Percentiles rank a stretch among this genome's conserved stretches.
Evolutionary conservation across 2,888 invertebrate genomes (phyloP).

Genomic region (Loripinus fragilis): DNA sequence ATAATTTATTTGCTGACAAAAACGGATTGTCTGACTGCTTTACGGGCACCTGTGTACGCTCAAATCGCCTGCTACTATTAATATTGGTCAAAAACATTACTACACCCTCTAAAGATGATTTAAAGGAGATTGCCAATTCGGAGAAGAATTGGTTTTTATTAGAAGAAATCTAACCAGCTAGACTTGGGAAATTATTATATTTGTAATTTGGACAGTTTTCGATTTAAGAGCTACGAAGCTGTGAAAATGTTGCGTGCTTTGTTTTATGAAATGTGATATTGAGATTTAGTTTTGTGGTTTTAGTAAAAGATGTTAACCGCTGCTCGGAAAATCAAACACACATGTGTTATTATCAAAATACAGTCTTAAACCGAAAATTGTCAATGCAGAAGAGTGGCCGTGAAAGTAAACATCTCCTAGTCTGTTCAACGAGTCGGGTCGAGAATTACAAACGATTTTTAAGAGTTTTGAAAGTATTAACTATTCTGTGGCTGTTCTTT

Average conservation of each 20-base stretch:
- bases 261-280: background rate
- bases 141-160: constrained; percentile 6
- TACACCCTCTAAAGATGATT: constrained; percentile 16
- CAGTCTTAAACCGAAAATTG: no score
- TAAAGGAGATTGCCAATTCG: constrained; percentile 1
- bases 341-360: no score
- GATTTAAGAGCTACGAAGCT: constrained; percentile 1
- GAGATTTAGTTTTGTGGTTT: constrained; percentile 6
- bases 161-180: constrained; percentile 8
- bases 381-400: no score
- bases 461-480: no score
- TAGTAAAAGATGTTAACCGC: background rate
- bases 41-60: constrained; percentile 38
- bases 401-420: no score
- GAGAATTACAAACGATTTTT: no score
- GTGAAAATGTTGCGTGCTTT: constrained; percentile 9
- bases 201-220: constrained; percentile 13
- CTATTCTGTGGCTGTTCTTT: no score
- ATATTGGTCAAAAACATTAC: constrained; percentile 19
- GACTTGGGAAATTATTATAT: background rate
- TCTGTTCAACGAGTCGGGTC: no score
- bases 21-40: constrained; percentile 48
- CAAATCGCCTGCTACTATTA: constrained; percentile 10
- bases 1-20: constrained; percentile 43
- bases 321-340: no score